Conservation (phyloP, 2,888 invertebrate genomes). For the Eupithecia exiguata region DNA sequence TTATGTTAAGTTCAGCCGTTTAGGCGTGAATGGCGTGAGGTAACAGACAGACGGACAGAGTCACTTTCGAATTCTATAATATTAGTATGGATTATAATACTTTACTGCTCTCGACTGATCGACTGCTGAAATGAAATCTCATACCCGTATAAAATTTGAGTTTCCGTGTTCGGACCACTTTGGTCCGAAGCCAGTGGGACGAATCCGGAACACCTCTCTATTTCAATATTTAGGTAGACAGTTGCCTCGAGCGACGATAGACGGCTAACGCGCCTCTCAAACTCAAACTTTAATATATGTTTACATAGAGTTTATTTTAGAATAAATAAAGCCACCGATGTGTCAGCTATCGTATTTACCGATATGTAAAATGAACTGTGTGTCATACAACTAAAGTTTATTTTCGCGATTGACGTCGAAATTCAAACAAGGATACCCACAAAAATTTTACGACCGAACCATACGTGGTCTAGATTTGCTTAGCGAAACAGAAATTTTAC, state of each 20-base stretch:
- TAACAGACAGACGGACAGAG: no score
- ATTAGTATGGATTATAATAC: no score
- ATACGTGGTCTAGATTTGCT: slow-evolving; percentile 5
- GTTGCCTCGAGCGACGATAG: not conserved
- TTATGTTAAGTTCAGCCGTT: no score
- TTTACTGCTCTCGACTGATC: not conserved
- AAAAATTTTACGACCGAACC: slow-evolving; percentile 3
- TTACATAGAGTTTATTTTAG: not conserved
- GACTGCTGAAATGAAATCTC: no score
- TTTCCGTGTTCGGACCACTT: no score
- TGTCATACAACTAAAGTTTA: not conserved
- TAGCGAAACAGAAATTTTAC: not conserved
- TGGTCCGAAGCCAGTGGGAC: no score
- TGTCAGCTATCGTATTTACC: not conserved
- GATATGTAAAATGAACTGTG: not conserved
- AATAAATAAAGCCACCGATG: not conserved
- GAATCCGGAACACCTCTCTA: no score
- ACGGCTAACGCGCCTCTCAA: not conserved
- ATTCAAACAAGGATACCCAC: not conserved
- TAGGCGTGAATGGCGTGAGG: no score
- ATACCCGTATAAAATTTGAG: no score
- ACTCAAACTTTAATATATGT: not conserved
- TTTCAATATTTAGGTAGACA: not conserved
- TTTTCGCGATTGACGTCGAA: not conserved
- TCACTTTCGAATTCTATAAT: no score